Base-by-base conservation (phyloP, 2,888 invertebrate genomes). In the Biston betularia region DNA sequence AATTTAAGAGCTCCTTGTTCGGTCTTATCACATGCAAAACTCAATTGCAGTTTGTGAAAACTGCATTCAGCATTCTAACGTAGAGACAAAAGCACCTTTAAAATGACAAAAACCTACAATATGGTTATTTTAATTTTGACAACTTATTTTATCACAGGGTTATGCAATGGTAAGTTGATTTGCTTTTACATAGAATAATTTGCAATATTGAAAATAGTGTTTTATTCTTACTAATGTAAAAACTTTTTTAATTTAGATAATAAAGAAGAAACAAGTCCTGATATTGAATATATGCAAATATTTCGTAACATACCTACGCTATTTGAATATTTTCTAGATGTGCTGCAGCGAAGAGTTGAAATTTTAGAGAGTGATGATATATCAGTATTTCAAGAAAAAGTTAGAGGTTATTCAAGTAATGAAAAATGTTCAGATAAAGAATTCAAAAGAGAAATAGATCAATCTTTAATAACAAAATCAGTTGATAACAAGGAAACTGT, bases 251-350 rank as follows among this genome's bases (percentile, higher is more conserved):
- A 74, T 0, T 34, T 71, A 80, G 84, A 77, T 49, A 34, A 70
- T 14, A 68, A 46, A 3, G 70, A 75, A 60, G 72, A 72, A 48
- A 7, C 61, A 0, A 65, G 71, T 6, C 63, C 73, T 8, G 73
- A 69, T 34, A 76, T 79, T 50, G 80, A 83, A 65, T 87, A 85
- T 60, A 59, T 71, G n/a, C 77, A 82, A 68, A 78, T 87, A 70
- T 87, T 88, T 56, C 75, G 72, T 70, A 84, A 77, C 15, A 78
- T 89, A 46, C 89, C 90, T n/a, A 68, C 76, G 11, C 42, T 89
- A 0, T 86, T 88, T 60, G 85, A 89, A 70, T 84, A 86, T 52
- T 70, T 90, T 11, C 63, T 88, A 35, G 78, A 81, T 40, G 75
- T 80, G 3, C 70, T 90, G 11, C 79, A 86, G 63, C 78, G 83